These are phyloP conservation scores for Montipora capitata DNA, from an alignment of 92 coral and sea anemone species.

Conservation along the genomic window DNA sequence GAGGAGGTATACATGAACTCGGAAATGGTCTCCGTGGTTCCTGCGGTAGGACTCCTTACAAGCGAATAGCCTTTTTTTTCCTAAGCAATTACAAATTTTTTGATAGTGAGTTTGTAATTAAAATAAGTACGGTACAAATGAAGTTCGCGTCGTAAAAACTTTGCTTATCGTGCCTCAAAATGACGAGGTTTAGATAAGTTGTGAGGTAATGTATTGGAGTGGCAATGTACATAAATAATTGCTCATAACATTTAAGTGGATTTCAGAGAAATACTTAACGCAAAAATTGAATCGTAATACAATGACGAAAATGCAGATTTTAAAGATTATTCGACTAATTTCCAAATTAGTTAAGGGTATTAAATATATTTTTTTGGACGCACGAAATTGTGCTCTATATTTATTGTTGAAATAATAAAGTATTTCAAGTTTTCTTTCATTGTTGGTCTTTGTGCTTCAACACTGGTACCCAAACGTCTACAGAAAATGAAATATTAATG, in stretches of 20 bases:
- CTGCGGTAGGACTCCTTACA: no score
- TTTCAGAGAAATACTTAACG: not conserved
- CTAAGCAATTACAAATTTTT: no score
- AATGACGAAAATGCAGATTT: not conserved
- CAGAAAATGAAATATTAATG: not conserved
- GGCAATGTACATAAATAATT: not conserved
- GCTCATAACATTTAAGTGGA: not conserved
- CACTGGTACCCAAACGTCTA: not conserved
- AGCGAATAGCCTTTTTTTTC: no score
- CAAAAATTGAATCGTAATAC: not conserved
- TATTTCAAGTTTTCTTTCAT: not conserved
- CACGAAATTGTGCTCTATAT: not conserved
- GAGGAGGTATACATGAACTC: no score
- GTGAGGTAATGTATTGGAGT: not conserved
- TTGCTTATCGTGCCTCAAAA: not conserved
- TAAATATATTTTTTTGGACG: not conserved
- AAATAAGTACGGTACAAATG: no score
- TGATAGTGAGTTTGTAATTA: no score
- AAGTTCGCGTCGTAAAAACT: no score
- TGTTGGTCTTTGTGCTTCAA: not conserved
- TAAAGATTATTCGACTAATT: not conserved
- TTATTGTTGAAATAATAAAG: constrained; percentile 30
- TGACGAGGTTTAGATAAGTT: not conserved
- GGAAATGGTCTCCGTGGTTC: no score
- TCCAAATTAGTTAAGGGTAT: not conserved